phyloP scores from a whole-genome alignment of 2,113 vertebrate genomes.

The Calyptommatus sinebrachiatus region DNA sequence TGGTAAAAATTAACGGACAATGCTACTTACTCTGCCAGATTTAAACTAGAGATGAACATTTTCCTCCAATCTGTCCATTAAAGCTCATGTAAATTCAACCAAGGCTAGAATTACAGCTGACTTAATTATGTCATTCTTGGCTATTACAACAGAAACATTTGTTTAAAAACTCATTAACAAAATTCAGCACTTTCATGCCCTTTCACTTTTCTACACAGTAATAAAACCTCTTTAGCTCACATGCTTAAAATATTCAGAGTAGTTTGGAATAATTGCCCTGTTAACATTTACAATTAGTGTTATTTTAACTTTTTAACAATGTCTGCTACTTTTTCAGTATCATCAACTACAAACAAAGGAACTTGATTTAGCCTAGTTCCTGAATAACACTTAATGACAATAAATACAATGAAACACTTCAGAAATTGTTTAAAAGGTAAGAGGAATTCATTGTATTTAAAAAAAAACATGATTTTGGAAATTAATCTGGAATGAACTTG shows the following conservation, averaged over 20 bases:
- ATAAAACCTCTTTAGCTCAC: neutral
- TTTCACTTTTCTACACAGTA: neutral
- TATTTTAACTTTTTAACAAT: slow-evolving; percentile 29
- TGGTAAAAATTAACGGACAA: slow-evolving; percentile 58
- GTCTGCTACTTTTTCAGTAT: slow-evolving; percentile 16
- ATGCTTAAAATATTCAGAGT: slow-evolving; percentile 19
- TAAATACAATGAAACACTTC: slow-evolving; percentile 12
- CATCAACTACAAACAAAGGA: slow-evolving; percentile 10
- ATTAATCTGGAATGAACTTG: no score
- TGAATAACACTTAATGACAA: slow-evolving; percentile 4
- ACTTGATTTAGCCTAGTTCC: slow-evolving; percentile 2
- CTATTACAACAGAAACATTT: slow-evolving; percentile 13
- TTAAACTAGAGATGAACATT: slow-evolving; percentile 42
- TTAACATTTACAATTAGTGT: slow-evolving; percentile 35
- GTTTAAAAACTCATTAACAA: slow-evolving; percentile 17
- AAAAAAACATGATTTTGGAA: no score
- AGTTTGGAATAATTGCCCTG: slow-evolving; percentile 31
- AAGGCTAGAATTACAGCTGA: slow-evolving; percentile 30
- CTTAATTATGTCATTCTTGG: slow-evolving; percentile 26
- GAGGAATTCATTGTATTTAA: neutral
- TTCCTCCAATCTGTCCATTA: slow-evolving; percentile 37
- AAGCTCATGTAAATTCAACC: slow-evolving; percentile 27
- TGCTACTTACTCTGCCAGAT: slow-evolving; percentile 31
- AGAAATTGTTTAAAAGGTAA: slow-evolving; percentile 2
- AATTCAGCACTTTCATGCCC: slow-evolving; percentile 20